Percentiles rank a stretch among this genome's conserved stretches.
Evolutionary conservation across 1,140 invertebrate genomes (phyloP).

Genomic region (Monomorium pharaonis): DNA sequence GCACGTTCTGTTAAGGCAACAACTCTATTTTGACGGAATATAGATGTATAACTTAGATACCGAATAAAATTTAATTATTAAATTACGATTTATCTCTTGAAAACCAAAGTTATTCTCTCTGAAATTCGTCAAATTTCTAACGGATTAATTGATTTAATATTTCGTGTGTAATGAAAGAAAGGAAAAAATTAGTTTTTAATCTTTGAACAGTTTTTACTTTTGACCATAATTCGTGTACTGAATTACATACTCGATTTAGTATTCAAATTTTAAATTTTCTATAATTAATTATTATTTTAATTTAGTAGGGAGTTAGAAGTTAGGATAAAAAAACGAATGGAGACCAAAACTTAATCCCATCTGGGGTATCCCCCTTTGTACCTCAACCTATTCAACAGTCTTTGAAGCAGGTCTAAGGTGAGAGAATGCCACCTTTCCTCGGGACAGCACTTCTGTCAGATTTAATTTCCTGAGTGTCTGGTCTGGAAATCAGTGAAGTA

Average conservation of each 20-base stretch:
- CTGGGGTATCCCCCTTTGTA: too few relatives aligned
- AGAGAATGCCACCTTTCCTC: too few relatives aligned
- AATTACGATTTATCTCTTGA: background rate
- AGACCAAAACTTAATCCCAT: too few relatives aligned
- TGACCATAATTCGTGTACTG: background rate
- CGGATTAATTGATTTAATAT: background rate
- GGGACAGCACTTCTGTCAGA: too few relatives aligned
- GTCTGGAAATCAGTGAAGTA: too few relatives aligned
- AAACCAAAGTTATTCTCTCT: background rate
- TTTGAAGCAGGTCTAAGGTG: too few relatives aligned
- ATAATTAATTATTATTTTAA: slow-evolving; percentile 8
- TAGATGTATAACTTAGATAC: background rate
- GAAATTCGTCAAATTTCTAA: background rate
- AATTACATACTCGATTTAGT: background rate
- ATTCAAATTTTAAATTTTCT: background rate
- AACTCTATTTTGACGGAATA: background rate
- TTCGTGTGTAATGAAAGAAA: background rate
- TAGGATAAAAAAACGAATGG: too few relatives aligned
- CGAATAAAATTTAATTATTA: background rate
- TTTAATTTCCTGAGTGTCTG: too few relatives aligned
- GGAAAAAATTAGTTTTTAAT: background rate
- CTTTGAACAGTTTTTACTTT: background rate
- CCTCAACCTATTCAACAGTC: too few relatives aligned
- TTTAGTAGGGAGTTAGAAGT: too few relatives aligned
- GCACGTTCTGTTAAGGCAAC: background rate